A percentile compares a stretch with the other conserved stretches of the same genome.
These are phyloP conservation scores for Xerus rutilus DNA, from an alignment of 2,797 vertebrate species.

Conservation along the genomic window DNA sequence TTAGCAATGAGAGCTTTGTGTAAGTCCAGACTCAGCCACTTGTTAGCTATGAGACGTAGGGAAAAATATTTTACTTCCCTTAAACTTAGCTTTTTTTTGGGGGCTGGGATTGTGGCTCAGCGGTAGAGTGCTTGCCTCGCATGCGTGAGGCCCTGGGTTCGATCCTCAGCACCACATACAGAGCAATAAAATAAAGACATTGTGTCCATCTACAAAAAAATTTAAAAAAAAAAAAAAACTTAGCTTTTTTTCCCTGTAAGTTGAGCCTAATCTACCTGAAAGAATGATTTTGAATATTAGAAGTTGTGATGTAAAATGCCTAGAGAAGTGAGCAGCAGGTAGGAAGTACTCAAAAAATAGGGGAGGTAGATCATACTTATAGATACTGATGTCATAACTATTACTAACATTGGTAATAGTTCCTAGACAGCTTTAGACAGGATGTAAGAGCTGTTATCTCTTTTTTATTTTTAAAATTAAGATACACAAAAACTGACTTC, in stretches of 20 bases:
- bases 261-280: neutral
- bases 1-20: neutral
- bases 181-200: no score
- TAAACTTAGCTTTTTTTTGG: neutral
- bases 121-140: no score
- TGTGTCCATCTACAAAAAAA: no score
- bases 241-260: neutral
- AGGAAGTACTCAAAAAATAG: neutral
- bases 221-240: no score
- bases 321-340: rapidly evolving
- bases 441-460: neutral
- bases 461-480: neutral
- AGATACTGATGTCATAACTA: no score
- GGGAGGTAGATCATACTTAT: neutral
- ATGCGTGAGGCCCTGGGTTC: no score
- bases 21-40: neutral
- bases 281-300: neutral
- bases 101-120: no score
- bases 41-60: neutral
- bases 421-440: neutral
- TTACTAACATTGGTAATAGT: rapidly evolving
- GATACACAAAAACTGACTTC: neutral
- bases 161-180: no score
- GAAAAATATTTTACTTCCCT: neutral
- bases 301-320: neutral